Percentiles rank a stretch among this genome's conserved stretches.
These are phyloP conservation scores for Drosophila pseudotalamancana DNA, from an alignment of 2,888 invertebrate species.

Conservation along the genomic window DNA sequence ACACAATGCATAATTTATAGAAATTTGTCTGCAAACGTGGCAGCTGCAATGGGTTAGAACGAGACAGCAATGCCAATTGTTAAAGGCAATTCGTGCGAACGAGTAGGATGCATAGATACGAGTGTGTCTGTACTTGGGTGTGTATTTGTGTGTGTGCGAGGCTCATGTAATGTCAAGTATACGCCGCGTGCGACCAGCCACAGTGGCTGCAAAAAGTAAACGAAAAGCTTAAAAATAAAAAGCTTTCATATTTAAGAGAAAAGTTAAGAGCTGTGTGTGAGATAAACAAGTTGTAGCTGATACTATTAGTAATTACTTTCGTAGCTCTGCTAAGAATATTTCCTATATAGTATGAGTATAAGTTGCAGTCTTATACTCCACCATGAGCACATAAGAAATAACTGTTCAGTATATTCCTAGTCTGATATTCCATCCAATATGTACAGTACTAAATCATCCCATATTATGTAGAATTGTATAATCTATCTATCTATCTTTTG, in stretches of 20 bases:
- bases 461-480: too few species aligned
- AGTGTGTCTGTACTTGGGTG: constrained; percentile 10
- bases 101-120: constrained; percentile 18
- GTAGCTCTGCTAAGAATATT: too few species aligned
- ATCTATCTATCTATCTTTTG: neutral
- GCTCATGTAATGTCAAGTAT: constrained; percentile 66
- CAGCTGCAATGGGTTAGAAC: constrained; percentile 17
- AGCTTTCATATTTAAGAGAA: neutral
- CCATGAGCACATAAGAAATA: too few species aligned
- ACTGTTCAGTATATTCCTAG: too few species aligned
- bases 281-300: too few species aligned
- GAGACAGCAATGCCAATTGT: constrained; percentile 11
- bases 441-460: too few species aligned
- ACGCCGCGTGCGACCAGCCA: constrained; percentile 51
- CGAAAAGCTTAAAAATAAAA: too few species aligned
- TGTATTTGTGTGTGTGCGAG: constrained; percentile 6
- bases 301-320: too few species aligned
- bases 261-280: neutral
- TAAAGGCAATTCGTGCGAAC: constrained; percentile 9
- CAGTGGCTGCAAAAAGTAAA: constrained; percentile 33
- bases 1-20: constrained; percentile 80
- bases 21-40: constrained; percentile 73
- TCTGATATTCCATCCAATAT: too few species aligned
- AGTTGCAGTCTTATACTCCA: too few species aligned
- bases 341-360: too few species aligned